A percentile compares a stretch with the other conserved stretches of the same genome.
Evolutionary conservation across 2,797 vertebrate genomes (phyloP).

Genomic region (Gallinago solitaria): DNA sequence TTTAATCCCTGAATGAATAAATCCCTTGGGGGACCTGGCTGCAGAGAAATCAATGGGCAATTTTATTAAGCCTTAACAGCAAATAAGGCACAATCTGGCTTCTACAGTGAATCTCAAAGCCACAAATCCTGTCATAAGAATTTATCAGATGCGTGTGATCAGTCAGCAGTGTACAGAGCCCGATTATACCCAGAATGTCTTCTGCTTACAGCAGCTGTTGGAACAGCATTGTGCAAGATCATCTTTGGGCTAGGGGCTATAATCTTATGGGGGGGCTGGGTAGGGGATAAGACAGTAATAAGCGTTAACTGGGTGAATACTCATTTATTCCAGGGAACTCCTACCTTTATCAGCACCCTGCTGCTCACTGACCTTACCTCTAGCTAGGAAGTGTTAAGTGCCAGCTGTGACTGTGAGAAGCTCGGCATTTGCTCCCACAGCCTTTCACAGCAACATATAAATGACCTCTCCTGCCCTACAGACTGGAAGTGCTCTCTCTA

Average conservation of each 20-base stretch:
- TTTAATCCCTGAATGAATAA: constrained; percentile 74
- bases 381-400: neutral
- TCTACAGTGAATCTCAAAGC: constrained; percentile 42
- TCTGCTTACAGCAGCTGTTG: constrained; percentile 21
- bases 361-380: neutral
- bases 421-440: neutral
- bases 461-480: neutral
- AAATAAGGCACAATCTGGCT: constrained; percentile 53
- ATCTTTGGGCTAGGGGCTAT: neutral
- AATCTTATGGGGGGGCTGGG: rapidly evolving
- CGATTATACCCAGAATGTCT: neutral
- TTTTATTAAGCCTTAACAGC: constrained; percentile 48
- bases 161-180: neutral
- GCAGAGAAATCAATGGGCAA: constrained; percentile 57
- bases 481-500: neutral
- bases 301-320: neutral
- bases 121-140: constrained; percentile 57
- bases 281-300: neutral
- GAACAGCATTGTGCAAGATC: neutral
- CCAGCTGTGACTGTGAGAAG: neutral
- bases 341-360: neutral
- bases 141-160: constrained; percentile 28
- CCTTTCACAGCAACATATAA: neutral
- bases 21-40: constrained; percentile 51
- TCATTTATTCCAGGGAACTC: neutral